Base-by-base conservation (phyloP, 2,113 vertebrate genomes). In the Butorides virescens region DNA sequence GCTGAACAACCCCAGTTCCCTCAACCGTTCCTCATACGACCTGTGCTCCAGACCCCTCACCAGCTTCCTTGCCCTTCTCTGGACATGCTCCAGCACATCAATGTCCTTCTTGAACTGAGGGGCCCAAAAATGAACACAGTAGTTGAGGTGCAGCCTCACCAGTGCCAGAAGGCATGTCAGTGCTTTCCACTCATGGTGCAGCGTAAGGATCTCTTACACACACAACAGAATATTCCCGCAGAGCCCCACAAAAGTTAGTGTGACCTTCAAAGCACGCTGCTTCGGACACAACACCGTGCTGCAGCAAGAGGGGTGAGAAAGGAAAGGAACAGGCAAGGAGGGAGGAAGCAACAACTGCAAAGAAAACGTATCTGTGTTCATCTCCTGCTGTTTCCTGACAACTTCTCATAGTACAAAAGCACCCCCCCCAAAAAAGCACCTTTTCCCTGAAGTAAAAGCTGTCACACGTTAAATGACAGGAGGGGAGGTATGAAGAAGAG, bases 281-380 rank as follows among this genome's bases (percentile, higher is more conserved):
- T 59, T 58, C 3, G 2, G n/a, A 42, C 53, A 46, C 16, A 50
- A 17, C 7, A 3, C 2, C 18, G 37, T 27, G 29, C n/a, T 86
- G 49, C 63, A 61, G 49, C 46, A 53, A 61, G 49, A 32, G 10
- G 32, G 8, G 6, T 37, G 49, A 80, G 59, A 76, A 37, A 42
- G 25, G 50, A 74, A 37, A 44, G 49, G 63, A 80, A 11, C 11
- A 46, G 26, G 56, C 71, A 74, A 49, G 52, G 27, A 85, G 36
- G 22, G 25, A 86, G 4, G 53, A 73, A 83, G 68, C 6, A 37
- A 65, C n/a, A 46, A 25, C 14, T 47, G 63, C 72, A 87, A 50
- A 84, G 36, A 84, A 84, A 59, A 29, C 1, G 4, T 30, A 52
- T 52, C 15, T 0, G 0, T 0, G 2, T 37, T 90, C 46, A 25